A percentile compares a stretch with the other conserved stretches of the same genome.
These are phyloP conservation scores for Anoura caudifer DNA, from an alignment of 2,113 vertebrate genomes.

Conservation along the genomic window DNA sequence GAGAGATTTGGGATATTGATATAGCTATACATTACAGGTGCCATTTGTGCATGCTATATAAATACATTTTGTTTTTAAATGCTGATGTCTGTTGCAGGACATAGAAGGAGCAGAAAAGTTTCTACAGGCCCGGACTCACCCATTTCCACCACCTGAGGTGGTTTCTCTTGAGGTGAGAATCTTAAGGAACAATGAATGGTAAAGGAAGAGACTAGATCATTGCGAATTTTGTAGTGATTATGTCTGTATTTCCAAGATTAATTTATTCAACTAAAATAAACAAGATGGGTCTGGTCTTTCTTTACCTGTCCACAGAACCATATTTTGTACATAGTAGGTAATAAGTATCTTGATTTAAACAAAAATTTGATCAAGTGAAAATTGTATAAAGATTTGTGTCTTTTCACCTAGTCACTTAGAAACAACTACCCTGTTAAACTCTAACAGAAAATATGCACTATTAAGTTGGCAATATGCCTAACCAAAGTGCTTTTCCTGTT, in stretches of 20 bases:
- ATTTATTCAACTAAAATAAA: not conserved
- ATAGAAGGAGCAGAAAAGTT: conserved; percentile 82
- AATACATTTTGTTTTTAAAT: not conserved
- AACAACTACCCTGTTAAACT: not conserved
- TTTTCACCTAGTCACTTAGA: not conserved
- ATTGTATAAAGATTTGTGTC: not conserved
- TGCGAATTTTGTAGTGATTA: not conserved
- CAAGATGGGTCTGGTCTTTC: not conserved
- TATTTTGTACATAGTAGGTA: not conserved
- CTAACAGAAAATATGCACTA: not conserved
- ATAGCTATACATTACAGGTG: not conserved
- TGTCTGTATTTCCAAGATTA: not conserved
- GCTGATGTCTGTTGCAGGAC: conserved; percentile 79
- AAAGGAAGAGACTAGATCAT: not conserved
- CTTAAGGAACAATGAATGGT: not conserved
- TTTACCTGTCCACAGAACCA: not conserved
- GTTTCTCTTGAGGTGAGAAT: conserved; percentile 87
- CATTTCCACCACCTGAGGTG: conserved; percentile 75
- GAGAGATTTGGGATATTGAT: not conserved
- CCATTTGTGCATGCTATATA: not conserved
- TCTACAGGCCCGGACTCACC: conserved; percentile 74
- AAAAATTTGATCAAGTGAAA: not conserved
- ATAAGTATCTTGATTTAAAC: not conserved
- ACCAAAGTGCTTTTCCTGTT: not conserved
- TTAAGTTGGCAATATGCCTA: not conserved